Percentiles rank a stretch among this genome's conserved stretches.
Conservation (phyloP, 2,888 invertebrate species). For the Melikaiella ostensackeni region DNA sequence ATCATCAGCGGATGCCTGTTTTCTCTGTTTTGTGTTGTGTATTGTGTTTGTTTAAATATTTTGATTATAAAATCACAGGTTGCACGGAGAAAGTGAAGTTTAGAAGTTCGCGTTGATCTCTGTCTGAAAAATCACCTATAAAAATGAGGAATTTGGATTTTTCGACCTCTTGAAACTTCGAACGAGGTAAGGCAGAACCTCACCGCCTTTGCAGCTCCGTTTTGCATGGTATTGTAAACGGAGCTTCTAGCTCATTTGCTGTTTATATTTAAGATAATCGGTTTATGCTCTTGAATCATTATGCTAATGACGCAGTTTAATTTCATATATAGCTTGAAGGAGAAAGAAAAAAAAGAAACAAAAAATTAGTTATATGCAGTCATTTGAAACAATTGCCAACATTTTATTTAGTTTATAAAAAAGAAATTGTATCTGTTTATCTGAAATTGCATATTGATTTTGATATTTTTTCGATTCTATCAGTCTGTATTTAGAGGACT, state of each 20-base stretch:
- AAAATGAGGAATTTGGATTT: slow-evolving; percentile 24
- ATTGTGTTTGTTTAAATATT: slow-evolving; percentile 21
- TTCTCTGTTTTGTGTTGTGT: slow-evolving; percentile 25
- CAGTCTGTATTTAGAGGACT: background rate
- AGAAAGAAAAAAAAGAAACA: slow-evolving; percentile 1
- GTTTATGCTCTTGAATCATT: background rate
- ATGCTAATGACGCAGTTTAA: background rate
- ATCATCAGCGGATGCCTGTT: slow-evolving; percentile 15
- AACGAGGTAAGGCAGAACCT: slow-evolving; percentile 32
- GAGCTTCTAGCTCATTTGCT: slow-evolving; percentile 24
- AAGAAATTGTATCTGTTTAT: background rate
- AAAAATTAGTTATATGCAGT: background rate
- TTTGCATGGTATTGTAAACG: slow-evolving; percentile 20
- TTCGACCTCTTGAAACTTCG: background rate
- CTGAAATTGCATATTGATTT: background rate
- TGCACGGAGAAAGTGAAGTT: background rate
- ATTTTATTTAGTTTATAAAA: background rate
- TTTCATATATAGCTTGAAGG: background rate
- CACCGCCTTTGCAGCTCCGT: slow-evolving; percentile 24
- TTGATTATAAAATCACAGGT: slow-evolving; percentile 25
- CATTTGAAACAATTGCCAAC: slow-evolving; percentile 1
- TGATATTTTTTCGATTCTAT: background rate
- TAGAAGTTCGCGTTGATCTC: background rate
- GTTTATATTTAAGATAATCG: background rate
- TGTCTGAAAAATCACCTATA: background rate